phyloP scores from a whole-genome alignment of 2,888 invertebrate genomes.

The Galerucella pusilla region DNA sequence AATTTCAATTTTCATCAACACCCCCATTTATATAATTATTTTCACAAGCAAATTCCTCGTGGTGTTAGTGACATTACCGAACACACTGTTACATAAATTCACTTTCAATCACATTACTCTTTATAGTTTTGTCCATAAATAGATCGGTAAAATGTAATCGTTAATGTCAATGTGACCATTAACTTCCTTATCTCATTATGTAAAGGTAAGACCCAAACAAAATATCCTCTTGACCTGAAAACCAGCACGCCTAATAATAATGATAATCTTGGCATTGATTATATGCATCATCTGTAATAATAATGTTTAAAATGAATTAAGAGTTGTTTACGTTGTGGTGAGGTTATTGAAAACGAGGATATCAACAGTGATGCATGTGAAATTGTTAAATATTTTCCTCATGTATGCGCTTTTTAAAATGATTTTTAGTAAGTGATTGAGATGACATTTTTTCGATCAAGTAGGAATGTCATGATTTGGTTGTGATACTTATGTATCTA shows the following conservation, averaged over 20 bases:
- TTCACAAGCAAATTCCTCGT: neutral
- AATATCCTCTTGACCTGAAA: slow-evolving; percentile 13
- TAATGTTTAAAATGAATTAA: neutral
- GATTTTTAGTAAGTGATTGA: neutral
- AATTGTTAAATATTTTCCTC: too few relatives aligned
- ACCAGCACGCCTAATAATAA: neutral
- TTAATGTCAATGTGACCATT: neutral
- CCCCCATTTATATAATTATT: neutral
- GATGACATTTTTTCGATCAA: too few relatives aligned
- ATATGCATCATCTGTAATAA: neutral
- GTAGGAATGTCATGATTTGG: too few relatives aligned
- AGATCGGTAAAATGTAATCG: slow-evolving; percentile 2
- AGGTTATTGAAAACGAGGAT: neutral
- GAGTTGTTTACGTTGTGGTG: neutral
- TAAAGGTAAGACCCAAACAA: slow-evolving; percentile 3
- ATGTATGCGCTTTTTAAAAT: neutral
- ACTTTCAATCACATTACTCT: neutral
- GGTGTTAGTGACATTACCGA: neutral
- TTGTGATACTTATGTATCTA: too few relatives aligned
- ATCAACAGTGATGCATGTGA: too few relatives aligned
- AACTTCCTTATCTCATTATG: slow-evolving; percentile 14
- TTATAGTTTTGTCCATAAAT: neutral
- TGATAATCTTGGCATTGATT: neutral
- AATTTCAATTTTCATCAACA: too few relatives aligned
- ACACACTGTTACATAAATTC: slow-evolving; percentile 11